These are phyloP conservation scores for Zeus faber DNA, from an alignment of 2,113 vertebrate species.

Conservation along the genomic window DNA sequence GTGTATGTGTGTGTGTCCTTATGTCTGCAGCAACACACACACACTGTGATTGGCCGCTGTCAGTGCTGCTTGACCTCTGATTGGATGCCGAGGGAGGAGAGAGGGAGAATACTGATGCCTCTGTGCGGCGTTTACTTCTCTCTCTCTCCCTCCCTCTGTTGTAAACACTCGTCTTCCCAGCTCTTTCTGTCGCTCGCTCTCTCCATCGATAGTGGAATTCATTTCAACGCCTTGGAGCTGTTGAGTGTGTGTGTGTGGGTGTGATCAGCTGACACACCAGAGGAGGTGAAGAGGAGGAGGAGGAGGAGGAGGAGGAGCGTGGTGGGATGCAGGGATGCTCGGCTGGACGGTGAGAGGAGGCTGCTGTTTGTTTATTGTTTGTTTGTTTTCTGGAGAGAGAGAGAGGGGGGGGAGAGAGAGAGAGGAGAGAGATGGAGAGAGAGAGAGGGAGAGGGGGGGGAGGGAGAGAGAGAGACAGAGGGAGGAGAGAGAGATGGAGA, in stretches of 20 bases:
- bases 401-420: neutral
- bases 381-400: neutral
- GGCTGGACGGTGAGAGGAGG: no score
- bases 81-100: slow-evolving; percentile 73
- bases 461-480: neutral
- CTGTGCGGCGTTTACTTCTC: slow-evolving; percentile 26
- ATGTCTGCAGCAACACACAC: neutral
- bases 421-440: neutral
- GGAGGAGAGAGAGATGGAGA: neutral
- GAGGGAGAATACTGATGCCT: slow-evolving; percentile 74
- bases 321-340: no score
- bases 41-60: slow-evolving; percentile 76
- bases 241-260: no score
- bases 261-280: no score
- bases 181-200: slow-evolving; percentile 65
- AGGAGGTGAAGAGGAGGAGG: no score
- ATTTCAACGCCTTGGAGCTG: slow-evolving; percentile 1
- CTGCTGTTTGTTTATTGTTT: neutral
- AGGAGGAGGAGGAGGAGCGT: no score
- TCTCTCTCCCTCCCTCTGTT: neutral
- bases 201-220: slow-evolving; percentile 60
- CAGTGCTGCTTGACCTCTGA: slow-evolving; percentile 63
- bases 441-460: neutral
- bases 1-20: neutral
- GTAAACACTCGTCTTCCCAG: no score